Conservation (phyloP, 2,888 invertebrate genomes). For the Chironomus tentans region DNA sequence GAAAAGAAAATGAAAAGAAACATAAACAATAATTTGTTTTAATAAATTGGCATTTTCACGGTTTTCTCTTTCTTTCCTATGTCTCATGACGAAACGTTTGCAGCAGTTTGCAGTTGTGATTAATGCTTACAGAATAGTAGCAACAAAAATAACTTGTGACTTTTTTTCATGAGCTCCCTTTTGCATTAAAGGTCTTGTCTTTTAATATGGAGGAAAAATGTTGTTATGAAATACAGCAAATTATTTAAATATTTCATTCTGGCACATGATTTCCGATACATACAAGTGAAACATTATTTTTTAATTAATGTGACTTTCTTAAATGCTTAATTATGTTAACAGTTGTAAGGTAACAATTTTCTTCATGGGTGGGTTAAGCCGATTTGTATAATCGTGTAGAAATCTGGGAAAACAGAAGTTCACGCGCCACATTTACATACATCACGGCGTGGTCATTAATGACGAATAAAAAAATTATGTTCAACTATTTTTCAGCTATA, state of each 20-base stretch:
- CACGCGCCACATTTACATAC: not conserved
- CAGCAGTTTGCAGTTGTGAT: not conserved
- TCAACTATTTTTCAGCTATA: not conserved
- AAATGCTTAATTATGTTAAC: not conserved
- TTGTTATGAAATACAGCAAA: no score
- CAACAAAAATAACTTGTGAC: not conserved
- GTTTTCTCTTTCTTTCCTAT: not conserved
- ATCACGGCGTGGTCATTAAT: not conserved
- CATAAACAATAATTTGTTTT: slow-evolving; percentile 25
- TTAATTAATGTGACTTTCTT: not conserved
- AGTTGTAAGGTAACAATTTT: not conserved
- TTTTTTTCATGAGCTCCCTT: not conserved
- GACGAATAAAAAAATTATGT: not conserved
- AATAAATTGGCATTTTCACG: slow-evolving; percentile 26
- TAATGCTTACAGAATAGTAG: not conserved
- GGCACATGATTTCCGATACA: no score
- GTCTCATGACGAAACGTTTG: not conserved
- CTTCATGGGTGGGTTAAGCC: slow-evolving; percentile 12
- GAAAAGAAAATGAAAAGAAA: not conserved
- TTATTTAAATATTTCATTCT: no score
- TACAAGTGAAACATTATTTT: not conserved
- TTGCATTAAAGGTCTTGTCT: no score
- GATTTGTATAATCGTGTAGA: not conserved
- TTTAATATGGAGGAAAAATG: no score
- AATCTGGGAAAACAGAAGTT: not conserved